These are phyloP conservation scores for Cantharis rufa DNA, from an alignment of 2,888 invertebrate genomes.

Conservation along the genomic window DNA sequence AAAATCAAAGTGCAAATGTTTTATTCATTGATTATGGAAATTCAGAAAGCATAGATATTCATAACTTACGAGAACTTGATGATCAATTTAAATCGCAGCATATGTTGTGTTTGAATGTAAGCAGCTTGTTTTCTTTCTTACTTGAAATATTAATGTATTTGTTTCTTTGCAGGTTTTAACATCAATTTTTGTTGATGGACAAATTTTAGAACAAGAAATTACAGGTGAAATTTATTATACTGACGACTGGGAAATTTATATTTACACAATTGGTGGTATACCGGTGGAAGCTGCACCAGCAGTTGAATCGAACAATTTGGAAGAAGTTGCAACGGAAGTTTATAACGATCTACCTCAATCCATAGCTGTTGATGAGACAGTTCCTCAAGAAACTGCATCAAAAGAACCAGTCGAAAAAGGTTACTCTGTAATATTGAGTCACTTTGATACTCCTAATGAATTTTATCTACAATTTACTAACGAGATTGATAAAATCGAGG, in stretches of 20 bases:
- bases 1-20: conserved; percentile 58
- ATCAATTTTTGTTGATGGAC: conserved; percentile 43
- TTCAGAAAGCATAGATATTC: conserved; percentile 62
- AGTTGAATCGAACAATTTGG: background rate
- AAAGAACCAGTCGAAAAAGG: background rate
- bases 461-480: conserved; percentile 74
- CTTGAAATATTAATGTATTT: background rate
- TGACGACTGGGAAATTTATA: conserved; percentile 59
- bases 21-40: conserved; percentile 75
- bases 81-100: conserved; percentile 43
- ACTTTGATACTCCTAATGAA: conserved; percentile 75
- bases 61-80: conserved; percentile 39
- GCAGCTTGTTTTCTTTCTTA: background rate
- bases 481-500: conserved; percentile 61
- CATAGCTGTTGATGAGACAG: background rate
- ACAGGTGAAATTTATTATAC: conserved; percentile 60
- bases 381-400: background rate
- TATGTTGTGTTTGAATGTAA: conserved; percentile 45
- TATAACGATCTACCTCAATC: background rate
- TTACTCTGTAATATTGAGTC: conserved; percentile 64
- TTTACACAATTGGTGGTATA: background rate
- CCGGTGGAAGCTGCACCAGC: background rate
- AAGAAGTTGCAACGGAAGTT: background rate
- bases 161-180: conserved; percentile 11
- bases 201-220: conserved; percentile 59